Evolutionary conservation across 2,113 vertebrate species (phyloP).

Genomic region (Eulacestoma nigropectus): DNA sequence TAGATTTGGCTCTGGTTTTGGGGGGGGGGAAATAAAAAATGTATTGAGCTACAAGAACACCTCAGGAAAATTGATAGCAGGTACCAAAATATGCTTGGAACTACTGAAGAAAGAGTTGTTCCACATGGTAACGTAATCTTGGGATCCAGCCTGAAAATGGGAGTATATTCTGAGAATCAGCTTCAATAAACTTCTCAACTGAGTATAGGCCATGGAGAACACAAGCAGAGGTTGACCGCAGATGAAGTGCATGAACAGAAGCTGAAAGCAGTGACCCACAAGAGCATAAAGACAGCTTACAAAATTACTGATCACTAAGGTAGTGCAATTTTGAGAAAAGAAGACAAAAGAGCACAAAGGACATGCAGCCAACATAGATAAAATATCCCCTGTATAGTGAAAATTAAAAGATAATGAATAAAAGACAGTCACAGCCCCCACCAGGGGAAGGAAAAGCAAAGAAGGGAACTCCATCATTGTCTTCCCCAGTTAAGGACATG

Average conservation of each 20-base stretch:
- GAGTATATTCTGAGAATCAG: neutral
- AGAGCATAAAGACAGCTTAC: neutral
- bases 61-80: neutral
- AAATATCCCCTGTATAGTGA: neutral
- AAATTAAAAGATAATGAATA: neutral
- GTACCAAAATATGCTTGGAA: neutral
- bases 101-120: neutral
- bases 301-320: neutral
- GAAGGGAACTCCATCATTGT: neutral
- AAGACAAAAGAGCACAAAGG: neutral
- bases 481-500: neutral
- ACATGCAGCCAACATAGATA: neutral
- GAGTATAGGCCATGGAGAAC: neutral
- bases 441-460: neutral
- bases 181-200: neutral
- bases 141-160: neutral
- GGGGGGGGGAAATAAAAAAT: rapidly evolving
- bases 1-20: neutral
- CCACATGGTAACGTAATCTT: neutral
- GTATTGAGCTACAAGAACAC: neutral
- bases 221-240: neutral
- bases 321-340: neutral
- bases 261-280: neutral
- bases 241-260: rapidly evolving
- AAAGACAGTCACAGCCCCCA: neutral